phyloP scores from a whole-genome alignment of 1,140 invertebrate genomes.

The Muscidifurax raptorellus region DNA sequence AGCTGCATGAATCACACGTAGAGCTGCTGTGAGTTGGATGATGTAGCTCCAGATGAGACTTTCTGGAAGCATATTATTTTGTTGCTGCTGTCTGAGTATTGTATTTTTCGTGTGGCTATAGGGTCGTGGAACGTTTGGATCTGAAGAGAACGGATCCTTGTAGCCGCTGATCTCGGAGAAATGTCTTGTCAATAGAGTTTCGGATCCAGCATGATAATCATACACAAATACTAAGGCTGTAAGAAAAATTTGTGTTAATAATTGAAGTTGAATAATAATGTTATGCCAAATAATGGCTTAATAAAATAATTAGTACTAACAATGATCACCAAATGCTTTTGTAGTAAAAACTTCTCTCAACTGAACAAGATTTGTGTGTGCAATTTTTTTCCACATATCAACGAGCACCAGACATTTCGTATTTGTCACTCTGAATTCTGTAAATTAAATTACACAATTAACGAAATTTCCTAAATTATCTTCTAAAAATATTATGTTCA shows the following conservation, averaged over 20 bases:
- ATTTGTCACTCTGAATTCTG: slow-evolving; percentile 86
- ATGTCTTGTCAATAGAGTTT: slow-evolving; percentile 91
- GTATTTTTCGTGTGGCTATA: slow-evolving; percentile 91
- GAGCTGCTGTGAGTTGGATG: slow-evolving; percentile 95
- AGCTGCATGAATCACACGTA: slow-evolving; percentile 93
- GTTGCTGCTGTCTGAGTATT: slow-evolving; percentile 82
- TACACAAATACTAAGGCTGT: slow-evolving; percentile 96
- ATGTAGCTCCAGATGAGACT: slow-evolving; percentile 96
- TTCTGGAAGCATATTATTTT: slow-evolving; percentile 89
- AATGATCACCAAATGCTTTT: slow-evolving; percentile 96
- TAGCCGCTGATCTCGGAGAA: slow-evolving; percentile 87
- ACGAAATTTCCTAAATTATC: too few species aligned
- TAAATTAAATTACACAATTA: slow-evolving; percentile 32
- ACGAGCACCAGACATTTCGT: slow-evolving; percentile 90
- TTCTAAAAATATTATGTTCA: background rate
- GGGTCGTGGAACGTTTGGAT: slow-evolving; percentile 87
- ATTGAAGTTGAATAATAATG: background rate
- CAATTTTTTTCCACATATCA: slow-evolving; percentile 95
- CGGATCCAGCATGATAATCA: slow-evolving; percentile 94
- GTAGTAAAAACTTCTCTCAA: slow-evolving; percentile 96
- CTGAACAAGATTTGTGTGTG: slow-evolving; percentile 94
- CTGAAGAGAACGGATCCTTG: slow-evolving; percentile 88
- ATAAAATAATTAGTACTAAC: slow-evolving; percentile 77
- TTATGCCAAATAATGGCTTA: background rate
- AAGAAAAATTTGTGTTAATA: slow-evolving; percentile 61